Evolutionary conservation across 2,113 vertebrate species (phyloP).

Genomic region (Melanocharis versteri): DNA sequence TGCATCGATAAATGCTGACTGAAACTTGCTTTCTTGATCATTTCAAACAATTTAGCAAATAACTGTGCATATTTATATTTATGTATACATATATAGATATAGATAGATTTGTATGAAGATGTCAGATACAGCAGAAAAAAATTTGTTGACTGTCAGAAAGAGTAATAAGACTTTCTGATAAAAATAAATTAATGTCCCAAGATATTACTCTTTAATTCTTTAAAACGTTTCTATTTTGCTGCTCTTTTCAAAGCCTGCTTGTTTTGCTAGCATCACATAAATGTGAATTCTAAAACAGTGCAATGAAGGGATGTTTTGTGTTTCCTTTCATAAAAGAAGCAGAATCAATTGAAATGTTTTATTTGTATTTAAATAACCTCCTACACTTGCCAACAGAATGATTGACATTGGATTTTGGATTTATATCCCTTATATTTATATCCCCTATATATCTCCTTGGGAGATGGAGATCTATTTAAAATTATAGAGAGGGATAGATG

Average conservation of each 20-base stretch:
- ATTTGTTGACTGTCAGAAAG: neutral
- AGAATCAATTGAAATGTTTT: neutral
- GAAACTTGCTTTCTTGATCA: neutral
- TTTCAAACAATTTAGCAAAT: neutral
- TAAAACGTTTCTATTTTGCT: neutral
- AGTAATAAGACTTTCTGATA: neutral
- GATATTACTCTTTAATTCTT: neutral
- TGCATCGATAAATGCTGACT: neutral
- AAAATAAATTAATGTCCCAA: neutral
- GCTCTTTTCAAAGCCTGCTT: neutral
- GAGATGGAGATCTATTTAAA: neutral
- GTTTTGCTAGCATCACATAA: neutral
- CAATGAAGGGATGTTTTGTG: neutral
- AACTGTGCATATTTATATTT: neutral
- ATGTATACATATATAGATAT: neutral
- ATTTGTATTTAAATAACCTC: neutral
- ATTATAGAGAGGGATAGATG: neutral
- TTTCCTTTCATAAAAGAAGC: neutral
- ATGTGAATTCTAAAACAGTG: neutral
- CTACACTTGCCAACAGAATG: neutral
- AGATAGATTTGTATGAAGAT: neutral
- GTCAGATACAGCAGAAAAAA: neutral
- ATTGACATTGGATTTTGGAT: neutral
- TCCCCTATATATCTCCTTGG: neutral
- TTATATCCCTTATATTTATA: neutral